Conservation (phyloP, 2,888 invertebrate genomes). For the Cinara cedri region DNA sequence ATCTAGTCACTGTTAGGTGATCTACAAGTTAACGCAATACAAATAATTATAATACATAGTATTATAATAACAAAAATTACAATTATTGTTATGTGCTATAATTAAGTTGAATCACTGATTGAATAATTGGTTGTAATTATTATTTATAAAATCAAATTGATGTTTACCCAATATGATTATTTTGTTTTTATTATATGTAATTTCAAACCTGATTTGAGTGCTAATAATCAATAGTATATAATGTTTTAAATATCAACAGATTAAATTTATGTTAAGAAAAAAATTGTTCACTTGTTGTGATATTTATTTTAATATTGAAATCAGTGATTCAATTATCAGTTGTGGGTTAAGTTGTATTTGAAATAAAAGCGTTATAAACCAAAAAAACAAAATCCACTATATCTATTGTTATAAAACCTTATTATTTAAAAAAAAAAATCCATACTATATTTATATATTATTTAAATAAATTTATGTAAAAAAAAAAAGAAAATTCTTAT, state of each 20-base stretch:
- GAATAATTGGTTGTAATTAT: conserved; percentile 28
- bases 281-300: conserved; percentile 40
- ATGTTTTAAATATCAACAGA: background rate
- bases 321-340: conserved; percentile 39
- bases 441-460: background rate
- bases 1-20: conserved; percentile 52
- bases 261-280: conserved; percentile 7
- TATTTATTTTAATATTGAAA: conserved; percentile 34
- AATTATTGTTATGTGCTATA: conserved; percentile 44
- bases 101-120: conserved; percentile 39
- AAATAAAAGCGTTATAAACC: conserved; percentile 13
- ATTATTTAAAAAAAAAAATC: background rate
- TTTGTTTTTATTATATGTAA: conserved; percentile 27
- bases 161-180: conserved; percentile 9
- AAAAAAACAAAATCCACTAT: background rate
- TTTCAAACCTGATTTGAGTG: conserved; percentile 22
- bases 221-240: background rate
- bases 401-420: background rate
- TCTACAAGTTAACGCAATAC: conserved; percentile 38
- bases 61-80: conserved; percentile 11
- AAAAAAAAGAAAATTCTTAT: conserved; percentile 6
- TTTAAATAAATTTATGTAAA: background rate
- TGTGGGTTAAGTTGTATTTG: conserved; percentile 32
- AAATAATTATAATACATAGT: conserved; percentile 33
- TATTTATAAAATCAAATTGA: conserved; percentile 41